Conservation (phyloP, 1,140 invertebrate species). For the Periplaneta americana region DNA sequence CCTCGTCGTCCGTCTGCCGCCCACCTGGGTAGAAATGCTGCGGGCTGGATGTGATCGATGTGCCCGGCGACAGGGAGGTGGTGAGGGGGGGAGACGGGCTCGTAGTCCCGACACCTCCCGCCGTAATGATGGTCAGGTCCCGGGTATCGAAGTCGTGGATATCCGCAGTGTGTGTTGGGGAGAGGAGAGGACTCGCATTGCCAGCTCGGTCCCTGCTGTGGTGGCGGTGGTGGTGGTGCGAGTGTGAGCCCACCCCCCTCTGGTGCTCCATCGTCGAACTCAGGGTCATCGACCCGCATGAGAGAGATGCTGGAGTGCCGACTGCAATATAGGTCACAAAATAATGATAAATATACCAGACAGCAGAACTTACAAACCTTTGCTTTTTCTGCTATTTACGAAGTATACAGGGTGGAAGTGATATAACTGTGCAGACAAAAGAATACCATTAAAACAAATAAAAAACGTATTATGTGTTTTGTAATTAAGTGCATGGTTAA, state of each 20-base stretch:
- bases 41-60: constrained; percentile 31
- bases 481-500: no score
- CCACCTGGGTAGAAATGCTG: constrained; percentile 24
- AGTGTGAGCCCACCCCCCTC: constrained; percentile 10
- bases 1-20: constrained; percentile 13
- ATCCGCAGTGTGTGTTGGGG: constrained; percentile 27
- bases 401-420: no score
- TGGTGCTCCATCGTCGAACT: constrained; percentile 33
- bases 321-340: constrained; percentile 24
- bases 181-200: constrained; percentile 17
- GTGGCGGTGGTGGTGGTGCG: constrained; percentile 11
- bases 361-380: no score
- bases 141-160: constrained; percentile 26
- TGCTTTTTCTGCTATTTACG: no score
- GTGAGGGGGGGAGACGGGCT: constrained; percentile 20
- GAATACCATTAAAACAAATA: no score
- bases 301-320: constrained; percentile 42
- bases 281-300: constrained; percentile 55
- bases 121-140: constrained; percentile 5
- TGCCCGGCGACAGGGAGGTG: constrained; percentile 28
- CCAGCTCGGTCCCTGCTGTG: constrained; percentile 16
- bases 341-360: no score
- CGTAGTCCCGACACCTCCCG: constrained; percentile 13
- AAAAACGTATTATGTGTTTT: no score
- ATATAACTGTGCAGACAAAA: no score